Percentiles rank a stretch among this genome's conserved stretches.
Evolutionary conservation across 2,113 vertebrate genomes (phyloP).

Genomic region (Notiomystis cincta): DNA sequence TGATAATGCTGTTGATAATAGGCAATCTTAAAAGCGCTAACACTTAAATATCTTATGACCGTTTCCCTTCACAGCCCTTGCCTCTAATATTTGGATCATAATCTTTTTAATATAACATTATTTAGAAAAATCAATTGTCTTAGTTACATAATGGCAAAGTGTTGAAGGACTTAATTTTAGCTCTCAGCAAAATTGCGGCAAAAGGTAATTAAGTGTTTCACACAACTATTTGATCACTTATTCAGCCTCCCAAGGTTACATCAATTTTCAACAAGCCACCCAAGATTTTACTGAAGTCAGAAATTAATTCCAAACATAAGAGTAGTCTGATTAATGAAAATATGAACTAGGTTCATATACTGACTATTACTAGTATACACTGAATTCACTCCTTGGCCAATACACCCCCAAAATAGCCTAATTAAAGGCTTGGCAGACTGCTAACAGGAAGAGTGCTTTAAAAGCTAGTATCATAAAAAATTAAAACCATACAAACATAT

Average conservation of each 20-base stretch:
- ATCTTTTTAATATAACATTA: constrained; percentile 79
- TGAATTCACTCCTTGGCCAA: neutral
- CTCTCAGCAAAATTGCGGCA: constrained; percentile 71
- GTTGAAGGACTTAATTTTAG: constrained; percentile 78
- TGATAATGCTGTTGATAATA: constrained; percentile 72
- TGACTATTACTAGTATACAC: neutral
- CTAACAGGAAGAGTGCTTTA: neutral
- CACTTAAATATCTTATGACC: constrained; percentile 72
- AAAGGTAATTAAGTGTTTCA: constrained; percentile 80
- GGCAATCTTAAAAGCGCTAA: constrained; percentile 67
- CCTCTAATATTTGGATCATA: constrained; percentile 76
- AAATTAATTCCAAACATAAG: constrained; percentile 50
- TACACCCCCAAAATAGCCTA: neutral
- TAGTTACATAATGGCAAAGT: constrained; percentile 75
- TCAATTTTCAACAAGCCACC: constrained; percentile 61
- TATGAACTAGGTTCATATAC: neutral
- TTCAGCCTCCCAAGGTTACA: constrained; percentile 74
- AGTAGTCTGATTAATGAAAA: neutral
- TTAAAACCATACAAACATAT: neutral
- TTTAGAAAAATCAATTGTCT: constrained; percentile 83
- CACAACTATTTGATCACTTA: constrained; percentile 67
- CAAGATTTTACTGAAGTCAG: constrained; percentile 65
- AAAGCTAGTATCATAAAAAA: neutral
- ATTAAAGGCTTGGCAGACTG: neutral
- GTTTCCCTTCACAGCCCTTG: constrained; percentile 76